Base-by-base conservation (phyloP, 2,113 vertebrate species). In the Empidonax traillii region DNA sequence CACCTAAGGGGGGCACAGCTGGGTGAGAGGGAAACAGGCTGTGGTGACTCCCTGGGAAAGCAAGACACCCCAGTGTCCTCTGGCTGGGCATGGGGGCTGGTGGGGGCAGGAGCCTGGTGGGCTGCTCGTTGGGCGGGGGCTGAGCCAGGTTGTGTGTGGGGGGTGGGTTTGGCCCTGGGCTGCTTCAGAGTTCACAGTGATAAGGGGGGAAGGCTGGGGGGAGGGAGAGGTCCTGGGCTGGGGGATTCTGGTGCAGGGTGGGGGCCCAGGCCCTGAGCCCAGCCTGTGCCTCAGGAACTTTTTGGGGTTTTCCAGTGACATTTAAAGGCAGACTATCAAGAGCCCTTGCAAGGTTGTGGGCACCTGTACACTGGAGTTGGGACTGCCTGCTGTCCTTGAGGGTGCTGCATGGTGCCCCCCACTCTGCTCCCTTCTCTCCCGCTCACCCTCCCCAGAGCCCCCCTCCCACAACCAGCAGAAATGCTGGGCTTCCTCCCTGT, bases 1-100 rank as follows among this genome's bases (percentile, higher is more conserved):
- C 62, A 8, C 18, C 18, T 1, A 1, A 24, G 33, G 3, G 25
- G 33, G n/a, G 9, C 30, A 8, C 35, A 35, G 43, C 49, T 44
- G 79, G 17, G 31, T 0, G 2, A 30, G 63, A 52, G 41, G 41
- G 8, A 52, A 25, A 18, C 1, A 9, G 43, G 56, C 30, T 75
- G 6, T 3, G 9, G 27, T 35, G 17, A 5, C 37, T 41, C 0
- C 13, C 5, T 2, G 14, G 51, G 39, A 9, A 22, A 22, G 63
- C 22, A 51, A 66, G 10, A 15, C 2, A 4, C 8, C 24, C 6
- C 0, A 2, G 6, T 49, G 4, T 19, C 33, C n/a, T 31, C 22
- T 0, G 2, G 39, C 4, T 0, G 5, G 28, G 59, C 8, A 10
- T 0, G 2, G 7, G 35, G 30, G 4, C 1, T 22, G 41, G 20